Evolutionary conservation across 2,888 invertebrate genomes (phyloP), one percentile per base, ranked within the genome.

Genomic region (Rhamphomyia laevipes): DNA sequence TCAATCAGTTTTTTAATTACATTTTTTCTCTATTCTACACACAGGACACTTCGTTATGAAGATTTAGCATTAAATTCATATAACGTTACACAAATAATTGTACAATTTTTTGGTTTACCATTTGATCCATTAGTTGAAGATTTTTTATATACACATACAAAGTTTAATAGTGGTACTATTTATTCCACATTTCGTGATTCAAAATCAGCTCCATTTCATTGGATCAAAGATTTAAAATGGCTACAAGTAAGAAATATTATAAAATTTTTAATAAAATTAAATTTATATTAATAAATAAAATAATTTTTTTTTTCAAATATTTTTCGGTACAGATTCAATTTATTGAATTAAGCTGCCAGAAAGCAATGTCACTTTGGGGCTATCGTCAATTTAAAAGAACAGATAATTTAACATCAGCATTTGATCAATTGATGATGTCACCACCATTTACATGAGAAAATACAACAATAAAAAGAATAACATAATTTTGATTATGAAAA

Each of bases 101-200:
- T 87, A 57, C 76, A 82, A 63, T 90, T 89, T 71, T 84, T 86
- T 64, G 81, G 83, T 38, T 69, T 89, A 48, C 74, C 80, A 56
- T 80, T 84, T 61, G 80, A 82, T 66, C 74, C 77, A 9, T 73
- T 78, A 45, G 81, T 89, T 3, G 77, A 79, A 53, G 76, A 78
- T 56, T 91, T 87, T 66, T 73, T 91, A 49, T 82, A 85, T 59
- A 81, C 85, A 2, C 90, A 91, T 67, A 91, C 90, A 13, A 86
- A 82, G 64, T 74, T 77, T 46, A 82, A 88, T 62, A 78, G 80
- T 17, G 88, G 85, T 3, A 89, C 88, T 16, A 86, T 88, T 33
- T 88, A 86, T 56, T 89, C 89, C 62, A 91, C 90, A 35, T 88
- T 82, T 71, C 77, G 91, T 50, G 82, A 90, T 65, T 84, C 90